Evolutionary conservation across 92 coral and sea anemone species (phyloP), one percentile per base, ranked within the genome.

Genomic region (Porites divaricata): DNA sequence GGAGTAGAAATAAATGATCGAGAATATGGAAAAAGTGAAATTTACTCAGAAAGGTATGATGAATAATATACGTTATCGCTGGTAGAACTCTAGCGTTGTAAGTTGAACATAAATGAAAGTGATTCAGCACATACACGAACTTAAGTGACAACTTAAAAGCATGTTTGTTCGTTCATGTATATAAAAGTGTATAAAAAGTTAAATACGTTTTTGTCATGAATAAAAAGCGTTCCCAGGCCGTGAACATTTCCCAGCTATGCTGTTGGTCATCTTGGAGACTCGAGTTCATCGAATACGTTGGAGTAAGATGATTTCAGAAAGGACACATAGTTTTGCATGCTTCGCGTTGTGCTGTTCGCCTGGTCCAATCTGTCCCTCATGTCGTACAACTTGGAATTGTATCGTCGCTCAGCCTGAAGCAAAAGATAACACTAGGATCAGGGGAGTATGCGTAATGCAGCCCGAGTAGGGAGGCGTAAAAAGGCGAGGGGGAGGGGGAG

Each of bases 271-370:
- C 97, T 94, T 2, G 94, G 95, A n/a, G 95, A 90, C 57, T 97
- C 99, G 53, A 97, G 89, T 78, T 97, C 99, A 69, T 97, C 99
- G 62, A 97, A 97, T 0, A 97, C 99, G 69, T 91, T 94, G 28
- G 98, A 81, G 90, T 97, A 97, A 25, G 99, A 97, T 9, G 98
- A 93, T 88, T 97, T 97, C 45, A 97, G 95, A 83, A 97, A 97
- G 3, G 99, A 91, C 10, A 97, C 99, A 83, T 97, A 97, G 85
- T 95, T 97, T 84, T 97, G 99, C 99, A 97, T 97, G 83, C 99
- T 95, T 11, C 99, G 87, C n/a, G 99, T 97, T 3, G 99, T 97
- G 74, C 98, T 93, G 93, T 97, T 97, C 0, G 99, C 99, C 72
- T 97, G 99, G 67, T 97, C 99, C 6, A 97, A 90, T 9, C 99